Evolutionary conservation across 53 echinoderm and acorn worm genomes (phyloP), one percentile per base, ranked within the genome.

Genomic region (Stichopus horrens): DNA sequence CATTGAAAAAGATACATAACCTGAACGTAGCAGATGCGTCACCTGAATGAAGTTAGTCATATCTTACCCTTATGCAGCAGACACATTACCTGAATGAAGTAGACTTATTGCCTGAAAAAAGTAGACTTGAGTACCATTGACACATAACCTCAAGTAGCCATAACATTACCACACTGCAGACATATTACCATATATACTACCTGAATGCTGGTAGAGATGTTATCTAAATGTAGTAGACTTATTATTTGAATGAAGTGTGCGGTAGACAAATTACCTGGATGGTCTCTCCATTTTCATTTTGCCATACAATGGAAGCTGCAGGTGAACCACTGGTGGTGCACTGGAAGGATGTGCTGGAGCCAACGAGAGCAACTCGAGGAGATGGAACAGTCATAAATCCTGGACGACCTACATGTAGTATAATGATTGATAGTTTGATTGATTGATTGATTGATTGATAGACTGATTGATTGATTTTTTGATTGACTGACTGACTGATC

Each of bases 241-340:
- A 1, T 11, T 1, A 67, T 67, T 11, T 37, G 37, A 37, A 37
- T 37, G 37, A 37, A 37, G 37, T 37, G 37, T 37, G 37, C 37
- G 37, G 23, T 52, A 74, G 8, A 73, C 8, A 53, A 11, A 86
- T 8, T 82, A 96, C 96, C 90, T 86, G 81, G 57, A 96, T 96
- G 71, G 88, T 74, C 75, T 63, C 89, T 53, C 58, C 89, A 74
- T 89, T 67, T 14, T 80, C 83, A 78, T 92, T 58, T 9, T 93
- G 86, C 94, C 96, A 96, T 66, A 93, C 90, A 10, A 96, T 87
- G 6, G 92, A 77, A 16, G 96, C 94, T 57, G 92, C 83, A 9
- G 96, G 93, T 77, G 90, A 93, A 5, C 93, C 94, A 37, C 89
- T 94, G 5, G 90, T 91, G 74, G 91, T 88, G 83, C 96, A 96